phyloP scores from a whole-genome alignment of 2,113 vertebrate species.

The Fregata magnificens region DNA sequence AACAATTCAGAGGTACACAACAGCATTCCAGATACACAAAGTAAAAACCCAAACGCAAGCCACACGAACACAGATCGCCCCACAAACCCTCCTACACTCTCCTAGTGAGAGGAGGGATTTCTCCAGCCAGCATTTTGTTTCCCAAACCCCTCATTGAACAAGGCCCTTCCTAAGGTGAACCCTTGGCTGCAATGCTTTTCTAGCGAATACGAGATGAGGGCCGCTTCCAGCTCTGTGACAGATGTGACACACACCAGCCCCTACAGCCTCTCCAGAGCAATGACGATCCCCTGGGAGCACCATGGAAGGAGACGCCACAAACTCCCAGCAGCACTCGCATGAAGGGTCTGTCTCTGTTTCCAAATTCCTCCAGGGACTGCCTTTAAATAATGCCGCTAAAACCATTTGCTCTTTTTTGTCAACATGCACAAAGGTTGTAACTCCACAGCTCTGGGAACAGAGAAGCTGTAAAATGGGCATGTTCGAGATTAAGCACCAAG shows the following conservation, averaged over 20 bases:
- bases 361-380: background rate
- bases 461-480: background rate
- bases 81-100: background rate
- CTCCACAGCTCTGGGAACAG: background rate
- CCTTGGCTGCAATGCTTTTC: background rate
- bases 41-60: background rate
- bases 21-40: background rate
- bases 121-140: background rate
- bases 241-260: background rate
- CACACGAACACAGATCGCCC: background rate
- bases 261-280: background rate
- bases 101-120: background rate
- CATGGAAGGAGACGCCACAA: background rate
- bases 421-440: background rate
- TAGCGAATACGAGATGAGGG: background rate
- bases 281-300: background rate
- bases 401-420: background rate
- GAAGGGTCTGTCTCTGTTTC: background rate
- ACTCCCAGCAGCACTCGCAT: background rate
- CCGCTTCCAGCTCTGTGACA: background rate
- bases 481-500: background rate
- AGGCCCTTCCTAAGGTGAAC: background rate
- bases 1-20: background rate
- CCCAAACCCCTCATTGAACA: background rate
- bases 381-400: background rate